Evolutionary conservation across 2,888 invertebrate species (phyloP).

Genomic region (Harpalus rubripes): DNA sequence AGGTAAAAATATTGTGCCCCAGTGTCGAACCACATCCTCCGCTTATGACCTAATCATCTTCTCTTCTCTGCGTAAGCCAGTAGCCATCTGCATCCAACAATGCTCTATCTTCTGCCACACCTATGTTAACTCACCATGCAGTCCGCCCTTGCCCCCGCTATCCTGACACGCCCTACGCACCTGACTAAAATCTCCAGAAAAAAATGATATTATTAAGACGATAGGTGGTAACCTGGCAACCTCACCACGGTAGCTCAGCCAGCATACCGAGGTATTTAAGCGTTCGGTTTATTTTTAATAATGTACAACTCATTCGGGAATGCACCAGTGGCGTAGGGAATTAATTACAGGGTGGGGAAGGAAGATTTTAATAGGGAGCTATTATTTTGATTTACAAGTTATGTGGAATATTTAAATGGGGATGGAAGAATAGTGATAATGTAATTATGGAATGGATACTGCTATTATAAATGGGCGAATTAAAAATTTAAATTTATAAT

Average conservation of each 20-base stretch:
- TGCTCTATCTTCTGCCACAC: constrained; percentile 21
- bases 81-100: constrained; percentile 5
- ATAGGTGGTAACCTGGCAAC: constrained; percentile 68
- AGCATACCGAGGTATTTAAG: constrained; percentile 69
- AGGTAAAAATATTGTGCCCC: neutral
- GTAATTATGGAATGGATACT: constrained; percentile 31
- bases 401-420: constrained; percentile 29
- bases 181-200: constrained; percentile 69
- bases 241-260: constrained; percentile 70
- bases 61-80: neutral
- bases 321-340: constrained; percentile 53
- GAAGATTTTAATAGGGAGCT: constrained; percentile 3
- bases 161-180: constrained; percentile 70
- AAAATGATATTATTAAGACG: constrained; percentile 71
- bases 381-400: constrained; percentile 51
- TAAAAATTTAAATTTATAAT: constrained; percentile 2
- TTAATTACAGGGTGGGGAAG: constrained; percentile 36
- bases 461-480: neutral
- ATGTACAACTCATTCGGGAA: constrained; percentile 64
- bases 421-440: constrained; percentile 35
- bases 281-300: constrained; percentile 62
- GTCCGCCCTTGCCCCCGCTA: constrained; percentile 67
- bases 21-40: neutral
- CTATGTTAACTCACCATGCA: constrained; percentile 29
- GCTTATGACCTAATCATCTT: neutral